Base-by-base conservation (phyloP, 92 coral and sea anemone genomes). In the Pocillopora meandrina region DNA sequence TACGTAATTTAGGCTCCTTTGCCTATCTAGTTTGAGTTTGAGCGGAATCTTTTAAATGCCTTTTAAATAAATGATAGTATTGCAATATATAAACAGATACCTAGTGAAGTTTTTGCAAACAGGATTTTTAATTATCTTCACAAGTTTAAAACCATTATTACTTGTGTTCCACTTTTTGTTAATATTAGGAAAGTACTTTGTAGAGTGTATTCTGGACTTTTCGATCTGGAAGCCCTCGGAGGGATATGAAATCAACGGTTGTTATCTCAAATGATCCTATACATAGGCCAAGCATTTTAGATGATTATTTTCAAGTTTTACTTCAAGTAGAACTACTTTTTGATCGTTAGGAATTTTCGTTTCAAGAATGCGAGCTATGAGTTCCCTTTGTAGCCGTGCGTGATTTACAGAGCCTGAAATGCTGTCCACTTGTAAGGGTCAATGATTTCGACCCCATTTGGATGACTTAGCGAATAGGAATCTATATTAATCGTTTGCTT, bases 371-470 rank as follows among this genome's bases (percentile, higher is more conserved):
- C 58, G 61, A 52, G 80, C 75, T 72, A 83, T 83, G 86, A 83
- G 80, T 83, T 63, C 65, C 59, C 60, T 36, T 31, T 31, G 57
- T 7, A 72, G 56, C 66, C 63, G 70, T 83, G 86, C 86, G 86
- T 83, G 86, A 83, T 83, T 58, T 65, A 1, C 70, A 18, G 56
- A 74, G 47, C 70, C 80, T 9, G 52, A 83, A 74, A 55, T 74
- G 61, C 80, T 62, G 71, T 17, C 72, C 86, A 83, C 86, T 83
- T 83, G 55, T 4, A 62, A 49, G 86, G 86, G 79, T 74, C 79
- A 83, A 61, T 72, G 86, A 74, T 62, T 83, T 49, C 71, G 80
- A 73, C 86, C 86, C 71, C 86, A 83, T 83, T 74, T 83, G 73
- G 42, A 65, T 59, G 80, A 65, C 80, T 83, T 20, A 63, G 72